Base-by-base conservation (phyloP, 1,140 invertebrate species). In the Ooceraea biroi region DNA sequence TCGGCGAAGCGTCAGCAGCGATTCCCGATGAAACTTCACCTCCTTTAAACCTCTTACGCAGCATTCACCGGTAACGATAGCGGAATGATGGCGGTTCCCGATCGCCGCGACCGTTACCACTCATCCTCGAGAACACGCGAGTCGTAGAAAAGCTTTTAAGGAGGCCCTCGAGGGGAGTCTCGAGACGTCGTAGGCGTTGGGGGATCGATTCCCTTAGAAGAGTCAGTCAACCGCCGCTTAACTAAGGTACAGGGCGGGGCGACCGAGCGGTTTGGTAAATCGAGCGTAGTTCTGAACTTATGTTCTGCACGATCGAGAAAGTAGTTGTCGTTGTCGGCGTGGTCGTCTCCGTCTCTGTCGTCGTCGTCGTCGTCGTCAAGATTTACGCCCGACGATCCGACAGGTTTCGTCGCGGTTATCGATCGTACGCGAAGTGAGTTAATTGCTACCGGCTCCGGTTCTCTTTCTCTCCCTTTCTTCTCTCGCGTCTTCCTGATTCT, bases 261-360 rank as follows among this genome's bases (percentile, higher is more conserved):
- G 65, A 85, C 50, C 46, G 85, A 86, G 68, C 82, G 82, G 73
- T 84, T 88, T 84, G 88, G 72, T 89, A 89, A 89, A 89, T 89
- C 85, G 87, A 89, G 87, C 88, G 87, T 86, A 65, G 84, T 77
- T 50, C 19, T 77, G 65, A 72, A 86, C 87, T 82, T 86, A 69
- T 73, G 85, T 85, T 89, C 71, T 69, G 82, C 82, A 85, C 82
- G 88, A 89, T 84, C 76, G 88, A 46, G 87, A 87, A 88, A 82
- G 87, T 86, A 60, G 84, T 58, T 27, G 77, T 55, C 17, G 87
- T 85, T 1, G 85, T 71, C 36, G 36, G 7, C 36, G 36, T 7
- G 36, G 36, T 36, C 36, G 36, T 36, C 36, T 36, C 41, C 50
- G 57, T 44, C 4, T 82, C 63, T 0, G 78, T 69, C 41, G 71